phyloP scores from a whole-genome alignment of 2,113 vertebrate genomes.

The Sialia sialis region DNA sequence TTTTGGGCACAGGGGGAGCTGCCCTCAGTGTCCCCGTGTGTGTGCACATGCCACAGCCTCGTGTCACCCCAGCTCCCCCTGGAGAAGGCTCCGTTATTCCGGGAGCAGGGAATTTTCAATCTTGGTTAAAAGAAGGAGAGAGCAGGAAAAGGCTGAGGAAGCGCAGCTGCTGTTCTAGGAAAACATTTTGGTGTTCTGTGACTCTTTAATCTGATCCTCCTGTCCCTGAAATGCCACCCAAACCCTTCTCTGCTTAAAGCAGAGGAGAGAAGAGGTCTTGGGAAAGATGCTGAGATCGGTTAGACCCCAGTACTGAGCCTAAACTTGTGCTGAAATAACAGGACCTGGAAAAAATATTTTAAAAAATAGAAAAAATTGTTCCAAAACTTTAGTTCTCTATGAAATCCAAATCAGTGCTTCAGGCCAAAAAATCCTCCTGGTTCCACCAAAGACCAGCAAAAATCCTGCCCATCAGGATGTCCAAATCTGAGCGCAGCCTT shows the following conservation, averaged over 20 bases:
- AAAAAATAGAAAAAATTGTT: not conserved
- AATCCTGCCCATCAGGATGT: not conserved
- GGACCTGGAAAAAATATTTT: not conserved
- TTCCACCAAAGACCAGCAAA: not conserved
- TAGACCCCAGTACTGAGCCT: not conserved
- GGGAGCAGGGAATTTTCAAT: not conserved
- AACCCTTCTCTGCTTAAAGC: not conserved
- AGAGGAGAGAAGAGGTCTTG: not conserved
- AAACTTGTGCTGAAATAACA: not conserved
- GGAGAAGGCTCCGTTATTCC: not conserved
- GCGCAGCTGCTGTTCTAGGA: not conserved
- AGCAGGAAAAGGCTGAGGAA: not conserved
- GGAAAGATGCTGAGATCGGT: not conserved
- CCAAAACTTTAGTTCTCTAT: not conserved
- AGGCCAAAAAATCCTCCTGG: not conserved
- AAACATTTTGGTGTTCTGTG: accelerated
- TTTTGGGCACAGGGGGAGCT: not conserved
- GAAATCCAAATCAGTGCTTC: not conserved
- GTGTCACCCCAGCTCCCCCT: not conserved
- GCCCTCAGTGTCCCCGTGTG: not conserved
- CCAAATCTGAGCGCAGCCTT: not conserved
- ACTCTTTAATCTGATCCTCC: not conserved
- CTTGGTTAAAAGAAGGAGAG: not conserved
- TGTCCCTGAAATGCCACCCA: not conserved
- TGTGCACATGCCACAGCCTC: not conserved